Conservation (phyloP, 2,797 vertebrate genomes). For the Octomys mimax region DNA sequence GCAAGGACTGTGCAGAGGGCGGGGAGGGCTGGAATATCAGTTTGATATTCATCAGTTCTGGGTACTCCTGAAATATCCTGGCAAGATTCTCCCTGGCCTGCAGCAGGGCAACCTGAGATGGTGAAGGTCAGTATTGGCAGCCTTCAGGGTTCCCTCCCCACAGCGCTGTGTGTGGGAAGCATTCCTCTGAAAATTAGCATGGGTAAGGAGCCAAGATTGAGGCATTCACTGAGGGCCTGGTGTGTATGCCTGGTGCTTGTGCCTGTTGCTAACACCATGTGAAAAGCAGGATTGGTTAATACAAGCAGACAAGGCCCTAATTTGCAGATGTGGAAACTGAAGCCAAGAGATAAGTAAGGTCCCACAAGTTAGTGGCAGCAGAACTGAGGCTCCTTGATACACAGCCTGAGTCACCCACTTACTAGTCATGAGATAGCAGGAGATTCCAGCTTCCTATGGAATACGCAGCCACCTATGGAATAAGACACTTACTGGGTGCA, state of each 20-base stretch:
- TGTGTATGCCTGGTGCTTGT: not conserved
- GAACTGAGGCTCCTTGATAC: not conserved
- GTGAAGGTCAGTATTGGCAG: conserved; percentile 89
- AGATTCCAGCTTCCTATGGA: not conserved
- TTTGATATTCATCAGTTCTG: conserved; percentile 93
- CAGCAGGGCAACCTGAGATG: conserved; percentile 92
- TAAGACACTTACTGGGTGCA: not conserved
- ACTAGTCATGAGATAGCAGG: not conserved
- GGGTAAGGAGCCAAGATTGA: not conserved
- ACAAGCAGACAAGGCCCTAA: not conserved
- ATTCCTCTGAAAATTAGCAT: conserved; percentile 89
- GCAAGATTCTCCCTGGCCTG: conserved; percentile 92
- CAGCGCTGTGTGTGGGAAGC: conserved; percentile 92
- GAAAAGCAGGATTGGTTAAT: not conserved
- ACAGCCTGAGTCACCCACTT: not conserved
- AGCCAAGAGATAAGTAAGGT: not conserved
- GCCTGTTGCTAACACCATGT: not conserved
- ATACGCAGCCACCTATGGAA: no score
- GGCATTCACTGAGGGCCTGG: not conserved
- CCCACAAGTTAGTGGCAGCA: not conserved
- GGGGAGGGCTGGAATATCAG: conserved; percentile 73
- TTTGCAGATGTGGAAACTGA: not conserved
- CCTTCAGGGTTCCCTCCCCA: conserved; percentile 90
- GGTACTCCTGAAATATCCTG: conserved; percentile 91
- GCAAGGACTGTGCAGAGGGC: not conserved